A percentile compares a stretch with the other conserved stretches of the same genome.
These are phyloP conservation scores for Naso thynnoides DNA, from an alignment of 2,797 vertebrate species.

Conservation along the genomic window DNA sequence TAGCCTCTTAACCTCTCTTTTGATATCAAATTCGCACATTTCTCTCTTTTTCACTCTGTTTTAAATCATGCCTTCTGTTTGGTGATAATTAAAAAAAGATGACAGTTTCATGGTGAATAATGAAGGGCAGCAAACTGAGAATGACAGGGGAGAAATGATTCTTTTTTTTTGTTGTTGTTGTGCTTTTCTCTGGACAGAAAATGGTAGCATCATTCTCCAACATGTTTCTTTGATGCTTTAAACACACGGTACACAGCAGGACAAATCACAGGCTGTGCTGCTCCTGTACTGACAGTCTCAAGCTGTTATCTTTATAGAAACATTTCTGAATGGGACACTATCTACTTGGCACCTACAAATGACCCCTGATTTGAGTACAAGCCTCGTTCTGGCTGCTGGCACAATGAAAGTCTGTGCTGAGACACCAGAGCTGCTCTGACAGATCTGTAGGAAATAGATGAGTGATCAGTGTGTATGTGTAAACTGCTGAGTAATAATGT, in stretches of 20 bases:
- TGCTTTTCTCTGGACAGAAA: not conserved
- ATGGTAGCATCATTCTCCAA: not conserved
- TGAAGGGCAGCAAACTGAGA: not conserved
- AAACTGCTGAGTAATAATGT: not conserved
- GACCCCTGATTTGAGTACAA: slow-evolving; percentile 35
- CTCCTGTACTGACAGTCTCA: not conserved
- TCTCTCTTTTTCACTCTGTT: not conserved
- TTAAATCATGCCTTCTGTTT: not conserved
- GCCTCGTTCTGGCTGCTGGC: slow-evolving; percentile 18
- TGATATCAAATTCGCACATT: not conserved
- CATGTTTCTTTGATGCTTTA: not conserved
- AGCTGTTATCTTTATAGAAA: slow-evolving; percentile 19
- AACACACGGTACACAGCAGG: not conserved
- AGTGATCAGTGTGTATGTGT: slow-evolving; percentile 7
- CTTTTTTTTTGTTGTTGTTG: not conserved
- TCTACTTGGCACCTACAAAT: slow-evolving; percentile 36
- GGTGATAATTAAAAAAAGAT: slow-evolving; percentile 3
- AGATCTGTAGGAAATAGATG: slow-evolving; percentile 10
- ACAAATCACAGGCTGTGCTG: not conserved
- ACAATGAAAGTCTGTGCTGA: slow-evolving; percentile 25
- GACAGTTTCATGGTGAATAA: slow-evolving; percentile 10
- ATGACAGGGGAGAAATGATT: not conserved
- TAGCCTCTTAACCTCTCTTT: too few species aligned
- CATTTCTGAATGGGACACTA: slow-evolving; percentile 29
- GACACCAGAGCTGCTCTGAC: slow-evolving; percentile 10